Conservation (phyloP, 2,888 invertebrate species). For the Laspeyria flexula region DNA sequence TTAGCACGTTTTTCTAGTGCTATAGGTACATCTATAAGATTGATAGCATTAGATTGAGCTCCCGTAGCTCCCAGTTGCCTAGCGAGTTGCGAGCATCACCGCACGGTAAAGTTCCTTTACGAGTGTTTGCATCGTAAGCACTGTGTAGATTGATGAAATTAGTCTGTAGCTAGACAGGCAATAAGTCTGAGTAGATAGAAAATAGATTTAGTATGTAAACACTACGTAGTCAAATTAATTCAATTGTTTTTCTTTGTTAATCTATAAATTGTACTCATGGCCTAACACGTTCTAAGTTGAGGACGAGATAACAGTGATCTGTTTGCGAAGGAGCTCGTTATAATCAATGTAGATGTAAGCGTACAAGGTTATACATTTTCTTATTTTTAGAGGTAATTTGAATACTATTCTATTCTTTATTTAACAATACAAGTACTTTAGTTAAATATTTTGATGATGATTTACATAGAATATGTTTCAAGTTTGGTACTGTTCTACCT, state of each 20-base stretch:
- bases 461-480: conserved; percentile 25
- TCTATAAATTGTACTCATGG: conserved; percentile 24
- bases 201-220: conserved; percentile 36
- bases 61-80: conserved; percentile 75
- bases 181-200: conserved; percentile 58
- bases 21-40: conserved; percentile 67
- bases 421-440: not conserved
- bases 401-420: conserved; percentile 9
- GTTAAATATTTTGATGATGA: not conserved
- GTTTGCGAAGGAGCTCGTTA: conserved; percentile 30
- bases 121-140: conserved; percentile 56
- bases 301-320: conserved; percentile 20
- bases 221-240: conserved; percentile 30
- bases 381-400: conserved; percentile 9
- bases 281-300: conserved; percentile 26
- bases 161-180: conserved; percentile 58
- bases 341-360: conserved; percentile 27
- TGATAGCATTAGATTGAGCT: conserved; percentile 77
- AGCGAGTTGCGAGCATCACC: conserved; percentile 75
- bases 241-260: conserved; percentile 26
- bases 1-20: conserved; percentile 77
- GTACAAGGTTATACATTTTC: conserved; percentile 12
- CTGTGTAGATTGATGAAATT: conserved; percentile 56
- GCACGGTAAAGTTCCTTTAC: conserved; percentile 80
- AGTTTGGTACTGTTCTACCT: not conserved